Conservation (phyloP, 2,113 vertebrate genomes). For the Eleginops maclovinus region DNA sequence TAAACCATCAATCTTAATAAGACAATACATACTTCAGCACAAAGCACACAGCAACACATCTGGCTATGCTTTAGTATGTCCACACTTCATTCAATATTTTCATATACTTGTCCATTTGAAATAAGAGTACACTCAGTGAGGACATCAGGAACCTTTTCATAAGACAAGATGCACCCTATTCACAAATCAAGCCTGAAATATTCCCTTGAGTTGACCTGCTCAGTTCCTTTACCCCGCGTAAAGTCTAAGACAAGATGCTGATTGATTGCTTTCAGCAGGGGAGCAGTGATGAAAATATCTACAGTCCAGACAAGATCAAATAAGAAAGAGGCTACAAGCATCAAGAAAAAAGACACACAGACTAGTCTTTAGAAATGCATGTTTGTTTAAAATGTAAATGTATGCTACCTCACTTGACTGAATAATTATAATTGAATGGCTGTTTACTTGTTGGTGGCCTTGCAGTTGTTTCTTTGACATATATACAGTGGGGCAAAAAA, state of each 20-base stretch:
- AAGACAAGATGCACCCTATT: conserved; percentile 67
- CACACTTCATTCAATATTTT: conserved; percentile 18
- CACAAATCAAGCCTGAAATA: conserved; percentile 83
- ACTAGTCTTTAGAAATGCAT: conserved; percentile 50
- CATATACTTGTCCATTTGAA: conserved; percentile 13
- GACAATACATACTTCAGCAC: not conserved
- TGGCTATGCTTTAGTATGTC: not conserved
- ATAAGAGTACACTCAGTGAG: conserved; percentile 29
- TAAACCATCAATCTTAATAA: not conserved
- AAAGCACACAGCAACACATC: not conserved
- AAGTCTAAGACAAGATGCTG: conserved; percentile 83
- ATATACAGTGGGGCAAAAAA: too few species aligned
- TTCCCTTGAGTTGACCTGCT: conserved; percentile 79
- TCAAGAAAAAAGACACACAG: conserved; percentile 33
- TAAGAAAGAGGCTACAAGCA: conserved; percentile 45
- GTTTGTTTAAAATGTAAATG: conserved; percentile 45
- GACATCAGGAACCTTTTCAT: conserved; percentile 55
- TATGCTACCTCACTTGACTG: conserved; percentile 37
- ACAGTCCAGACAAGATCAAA: conserved; percentile 67
- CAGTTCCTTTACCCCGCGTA: conserved; percentile 80
- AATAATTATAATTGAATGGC: not conserved
- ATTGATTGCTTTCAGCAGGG: conserved; percentile 86
- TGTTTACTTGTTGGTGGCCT: not conserved
- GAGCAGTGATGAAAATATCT: conserved; percentile 82
- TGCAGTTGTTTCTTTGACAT: not conserved